Evolutionary conservation across 2,113 vertebrate species (phyloP), one percentile per base, ranked within the genome.

Genomic region (Passer montanus): DNA sequence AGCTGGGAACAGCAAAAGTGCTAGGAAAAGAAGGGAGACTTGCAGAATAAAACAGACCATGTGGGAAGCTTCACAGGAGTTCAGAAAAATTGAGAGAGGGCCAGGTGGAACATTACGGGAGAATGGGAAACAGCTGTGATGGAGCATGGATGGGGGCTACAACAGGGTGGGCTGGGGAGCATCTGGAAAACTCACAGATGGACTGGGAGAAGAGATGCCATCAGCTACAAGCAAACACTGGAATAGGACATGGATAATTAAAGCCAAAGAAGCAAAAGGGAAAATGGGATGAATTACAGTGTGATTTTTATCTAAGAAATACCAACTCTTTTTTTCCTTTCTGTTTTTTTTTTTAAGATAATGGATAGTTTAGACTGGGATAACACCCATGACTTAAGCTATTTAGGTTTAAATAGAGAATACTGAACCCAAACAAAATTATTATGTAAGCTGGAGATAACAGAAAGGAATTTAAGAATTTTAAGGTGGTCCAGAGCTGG

Each of bases 101-200:
- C 93, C 93, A 97, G 92, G 90, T 95, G 77, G 83, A 96, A 95
- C 90, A 93, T 95, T 96, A 92, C 15, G 19, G 93, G 89, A 77
- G 86, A 96, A 97, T 97, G 90, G 94, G 88, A 94, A 96, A 96
- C 94, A 97, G 93, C 93, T 97, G 94, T 92, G 90, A 93, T 72
- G 76, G 73, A 92, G 88, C 64, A 96, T 44, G 93, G 90, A 97
- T 39, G 76, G 75, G 83, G 79, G 64, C 85, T 90, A 64, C 86
- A 95, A 39, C 85, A 84, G 94, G 90, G 94, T 94, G 90, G 95
- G 92, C 95, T 96, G 88, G 37, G 37, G 73, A 92, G 86, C 88
- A 90, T 76, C 93, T 97, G 88, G 90, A 92, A 90, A 84, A 78
- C 49, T 87, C 86, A 84, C 95, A 94, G 83, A 96, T 92, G 84